Evolutionary conservation across 1,140 invertebrate genomes (phyloP), one percentile per base, ranked within the genome.

Genomic region (Leptopilina clavipes): DNA sequence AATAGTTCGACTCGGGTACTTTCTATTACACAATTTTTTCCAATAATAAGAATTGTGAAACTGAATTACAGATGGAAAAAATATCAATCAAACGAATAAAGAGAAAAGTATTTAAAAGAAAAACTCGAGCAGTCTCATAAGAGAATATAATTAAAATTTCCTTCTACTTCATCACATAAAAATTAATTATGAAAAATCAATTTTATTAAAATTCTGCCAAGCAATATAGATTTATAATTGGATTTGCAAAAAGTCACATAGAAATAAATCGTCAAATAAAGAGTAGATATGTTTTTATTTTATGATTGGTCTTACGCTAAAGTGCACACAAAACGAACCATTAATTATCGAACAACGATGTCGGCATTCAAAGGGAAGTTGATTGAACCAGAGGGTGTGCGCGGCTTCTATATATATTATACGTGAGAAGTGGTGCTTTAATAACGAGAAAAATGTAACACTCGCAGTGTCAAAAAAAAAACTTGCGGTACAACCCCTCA

Each of bases 281-380:
- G 17, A 65, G 56, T 12, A 25, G 56, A 65, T 31, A 65, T 65
- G 59, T 65, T 65, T 65, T 37, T 65, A 65, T 65, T 65, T 65
- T 31, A 65, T 65, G 22, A n/a, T 31, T 65, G 59, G 59, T 65
- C 59, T 65, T 65, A 65, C 22, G 22, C 59, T 65, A 65, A 65
- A 65, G 25, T 65, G 59, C 59, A 65, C 59, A 65, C 59, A 65
- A 65, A 65, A 65, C 59, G 59, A 65, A 65, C 59, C 59, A 65
- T 65, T 65, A 65, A 65, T 65, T 65, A 65, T 65, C 59, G 59
- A 65, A 65, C 59, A 65, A 65, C 59, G 22, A 65, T 65, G 59
- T 65, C 59, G 59, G 59, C 59, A 65, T 65, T 65, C 59, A 65
- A 65, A 65, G 59, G 59, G 59, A 65, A 65, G 59, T 65, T 65